Conservation (phyloP, 2,888 invertebrate species). For the Mesorhabditis sp. region DNA sequence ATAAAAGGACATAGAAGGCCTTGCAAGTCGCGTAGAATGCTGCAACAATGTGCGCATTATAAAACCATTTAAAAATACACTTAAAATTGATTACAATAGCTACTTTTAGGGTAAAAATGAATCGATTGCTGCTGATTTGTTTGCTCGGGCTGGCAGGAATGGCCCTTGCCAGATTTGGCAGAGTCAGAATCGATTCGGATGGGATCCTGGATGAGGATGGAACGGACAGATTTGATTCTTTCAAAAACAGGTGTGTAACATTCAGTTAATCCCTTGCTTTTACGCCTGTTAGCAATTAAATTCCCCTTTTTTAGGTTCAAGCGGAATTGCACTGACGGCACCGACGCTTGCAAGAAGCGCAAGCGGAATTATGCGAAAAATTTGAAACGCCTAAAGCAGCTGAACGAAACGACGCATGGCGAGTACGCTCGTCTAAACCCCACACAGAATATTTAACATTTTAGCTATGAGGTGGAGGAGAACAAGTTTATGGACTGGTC, state of each 20-base stretch:
- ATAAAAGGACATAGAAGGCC: too few relatives aligned
- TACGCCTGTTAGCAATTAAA: too few relatives aligned
- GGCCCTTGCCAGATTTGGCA: too few relatives aligned
- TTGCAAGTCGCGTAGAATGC: too few relatives aligned
- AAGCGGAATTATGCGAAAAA: background rate
- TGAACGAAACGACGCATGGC: background rate
- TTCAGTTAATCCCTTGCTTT: background rate
- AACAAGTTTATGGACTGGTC: background rate
- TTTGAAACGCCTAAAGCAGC: background rate
- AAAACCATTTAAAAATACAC: too few relatives aligned
- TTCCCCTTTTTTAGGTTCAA: background rate
- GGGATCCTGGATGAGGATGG: slow-evolving; percentile 2
- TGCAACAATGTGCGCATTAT: too few relatives aligned
- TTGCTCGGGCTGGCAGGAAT: too few relatives aligned
- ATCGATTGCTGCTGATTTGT: too few relatives aligned
- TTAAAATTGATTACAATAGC: too few relatives aligned
- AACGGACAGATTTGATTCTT: background rate
- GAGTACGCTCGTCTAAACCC: too few relatives aligned
- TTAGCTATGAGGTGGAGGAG: background rate
- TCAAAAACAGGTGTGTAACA: background rate
- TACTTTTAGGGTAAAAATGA: too few relatives aligned
- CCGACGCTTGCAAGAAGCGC: background rate
- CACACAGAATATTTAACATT: too few relatives aligned
- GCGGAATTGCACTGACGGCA: background rate
- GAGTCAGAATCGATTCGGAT: background rate